phyloP scores from a whole-genome alignment of 2,888 invertebrate genomes.

The Salticus scenicus region DNA sequence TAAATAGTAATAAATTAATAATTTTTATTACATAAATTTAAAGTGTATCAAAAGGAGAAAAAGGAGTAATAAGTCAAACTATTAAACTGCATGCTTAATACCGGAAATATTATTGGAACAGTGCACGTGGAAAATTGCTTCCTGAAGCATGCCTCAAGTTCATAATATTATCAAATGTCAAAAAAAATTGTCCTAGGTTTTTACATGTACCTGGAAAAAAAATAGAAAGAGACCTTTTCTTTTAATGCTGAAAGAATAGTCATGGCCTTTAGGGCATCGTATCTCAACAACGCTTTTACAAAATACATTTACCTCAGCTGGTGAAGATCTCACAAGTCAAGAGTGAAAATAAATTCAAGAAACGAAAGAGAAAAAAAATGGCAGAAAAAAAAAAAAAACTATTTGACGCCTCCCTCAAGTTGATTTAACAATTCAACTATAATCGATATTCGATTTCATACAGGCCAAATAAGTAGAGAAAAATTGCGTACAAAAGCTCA shows the following conservation, averaged over 20 bases:
- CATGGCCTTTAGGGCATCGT: conserved; percentile 38
- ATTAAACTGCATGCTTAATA: too few species aligned
- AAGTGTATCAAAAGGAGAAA: too few species aligned
- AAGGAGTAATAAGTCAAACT: too few species aligned
- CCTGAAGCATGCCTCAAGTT: conserved; percentile 4
- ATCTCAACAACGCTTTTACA: conserved; percentile 39
- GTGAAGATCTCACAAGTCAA: conserved; percentile 62
- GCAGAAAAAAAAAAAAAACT: conserved; percentile 11
- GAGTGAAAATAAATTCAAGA: conserved; percentile 15
- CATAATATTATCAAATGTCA: conserved; percentile 52
- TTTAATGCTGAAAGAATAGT: conserved; percentile 54
- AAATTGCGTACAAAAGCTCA: conserved; percentile 16
- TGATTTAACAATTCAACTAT: conserved; percentile 68
- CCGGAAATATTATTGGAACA: too few species aligned
- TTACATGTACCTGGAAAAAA: background rate
- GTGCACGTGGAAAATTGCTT: background rate
- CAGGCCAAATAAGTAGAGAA: conserved; percentile 26
- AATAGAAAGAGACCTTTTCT: background rate
- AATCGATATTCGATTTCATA: conserved; percentile 66
- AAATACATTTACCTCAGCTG: conserved; percentile 67
- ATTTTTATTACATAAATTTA: too few species aligned
- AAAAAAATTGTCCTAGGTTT: conserved; percentile 18
- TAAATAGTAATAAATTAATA: too few species aligned
- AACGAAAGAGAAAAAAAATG: conserved; percentile 3
- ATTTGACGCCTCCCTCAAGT: conserved; percentile 62